These are phyloP conservation scores for Melanaphis sacchari DNA, from an alignment of 1,140 invertebrate genomes.

Conservation along the genomic window DNA sequence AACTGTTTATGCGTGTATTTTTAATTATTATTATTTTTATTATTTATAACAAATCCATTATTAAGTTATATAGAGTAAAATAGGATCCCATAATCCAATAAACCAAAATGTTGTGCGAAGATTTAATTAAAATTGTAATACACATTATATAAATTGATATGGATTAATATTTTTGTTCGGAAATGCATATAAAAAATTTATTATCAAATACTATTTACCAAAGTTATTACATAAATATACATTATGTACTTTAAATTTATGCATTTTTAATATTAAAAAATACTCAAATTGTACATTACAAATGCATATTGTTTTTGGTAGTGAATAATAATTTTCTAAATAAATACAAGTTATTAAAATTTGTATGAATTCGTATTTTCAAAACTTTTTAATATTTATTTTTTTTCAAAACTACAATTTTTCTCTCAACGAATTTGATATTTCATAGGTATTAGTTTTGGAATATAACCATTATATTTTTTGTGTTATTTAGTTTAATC, in stretches of 20 bases:
- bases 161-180: background rate
- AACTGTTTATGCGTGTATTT: background rate
- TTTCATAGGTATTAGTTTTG: background rate
- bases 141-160: background rate
- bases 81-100: background rate
- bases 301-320: background rate
- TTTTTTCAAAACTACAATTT: background rate
- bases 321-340: background rate
- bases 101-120: background rate
- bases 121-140: background rate
- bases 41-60: background rate
- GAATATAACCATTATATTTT: background rate
- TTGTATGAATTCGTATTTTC: background rate
- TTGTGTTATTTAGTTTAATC: background rate
- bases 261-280: background rate
- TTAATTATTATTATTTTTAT: background rate
- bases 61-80: background rate
- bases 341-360: background rate
- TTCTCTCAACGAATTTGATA: background rate
- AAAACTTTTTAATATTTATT: background rate
- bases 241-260: background rate
- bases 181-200: background rate
- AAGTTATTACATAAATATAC: background rate
- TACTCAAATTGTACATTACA: background rate
- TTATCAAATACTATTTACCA: background rate